These are phyloP conservation scores for Barypeithes pellucidus DNA, from an alignment of 2,888 invertebrate genomes.

Conservation along the genomic window DNA sequence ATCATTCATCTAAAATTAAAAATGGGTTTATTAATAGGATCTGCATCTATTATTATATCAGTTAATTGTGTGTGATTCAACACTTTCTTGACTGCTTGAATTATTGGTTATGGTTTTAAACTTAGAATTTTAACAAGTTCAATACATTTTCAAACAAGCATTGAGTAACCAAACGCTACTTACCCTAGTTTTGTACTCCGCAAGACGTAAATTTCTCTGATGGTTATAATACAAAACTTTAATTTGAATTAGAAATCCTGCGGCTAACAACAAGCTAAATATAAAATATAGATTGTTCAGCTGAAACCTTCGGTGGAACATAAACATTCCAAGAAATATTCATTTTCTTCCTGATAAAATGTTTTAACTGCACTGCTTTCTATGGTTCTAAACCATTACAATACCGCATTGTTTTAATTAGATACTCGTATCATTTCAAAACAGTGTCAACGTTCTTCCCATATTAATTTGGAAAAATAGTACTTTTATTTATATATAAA, in stretches of 20 bases:
- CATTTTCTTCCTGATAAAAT: constrained; percentile 43
- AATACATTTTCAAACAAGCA: too few relatives aligned
- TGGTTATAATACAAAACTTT: constrained; percentile 61
- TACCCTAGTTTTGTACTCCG: constrained; percentile 60
- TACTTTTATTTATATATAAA: background rate
- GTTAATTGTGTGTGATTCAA: too few relatives aligned
- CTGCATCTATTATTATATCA: too few relatives aligned
- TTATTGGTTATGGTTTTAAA: too few relatives aligned
- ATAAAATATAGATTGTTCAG: constrained; percentile 61
- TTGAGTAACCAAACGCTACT: constrained; percentile 25
- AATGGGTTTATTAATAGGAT: too few relatives aligned
- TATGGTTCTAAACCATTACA: background rate
- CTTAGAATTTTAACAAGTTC: too few relatives aligned
- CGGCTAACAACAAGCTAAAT: constrained; percentile 59
- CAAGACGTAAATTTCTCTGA: constrained; percentile 60
- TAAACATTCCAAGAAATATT: constrained; percentile 56
- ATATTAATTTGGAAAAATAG: too few relatives aligned
- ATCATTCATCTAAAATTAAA: constrained; percentile 58
- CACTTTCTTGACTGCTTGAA: too few relatives aligned
- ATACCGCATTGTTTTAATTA: background rate
- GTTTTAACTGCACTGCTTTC: background rate
- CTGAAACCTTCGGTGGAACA: constrained; percentile 60
- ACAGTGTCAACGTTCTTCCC: background rate
- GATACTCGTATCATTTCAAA: background rate
- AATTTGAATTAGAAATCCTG: constrained; percentile 61